Conservation (phyloP, 2,888 invertebrate species). For the Andrena camellia region DNA sequence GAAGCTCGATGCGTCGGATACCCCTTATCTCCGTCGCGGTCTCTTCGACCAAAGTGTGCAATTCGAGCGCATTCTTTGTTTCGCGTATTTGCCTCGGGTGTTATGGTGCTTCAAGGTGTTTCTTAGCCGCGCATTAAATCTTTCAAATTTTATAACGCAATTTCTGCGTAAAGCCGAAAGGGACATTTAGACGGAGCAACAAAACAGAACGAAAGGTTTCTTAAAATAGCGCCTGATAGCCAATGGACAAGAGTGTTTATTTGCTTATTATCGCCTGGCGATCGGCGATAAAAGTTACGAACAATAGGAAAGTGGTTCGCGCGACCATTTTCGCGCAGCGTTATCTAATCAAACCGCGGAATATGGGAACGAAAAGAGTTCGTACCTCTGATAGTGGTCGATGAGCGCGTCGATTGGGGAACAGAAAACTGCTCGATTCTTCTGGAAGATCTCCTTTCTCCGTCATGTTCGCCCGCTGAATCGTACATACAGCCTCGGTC, state of each 20-base stretch:
- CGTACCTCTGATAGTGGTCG: constrained; percentile 37
- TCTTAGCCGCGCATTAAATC: too few relatives aligned
- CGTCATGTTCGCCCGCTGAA: not conserved
- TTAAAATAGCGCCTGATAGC: too few relatives aligned
- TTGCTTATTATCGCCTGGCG: not conserved
- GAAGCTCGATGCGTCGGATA: not conserved
- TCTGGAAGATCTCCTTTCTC: not conserved
- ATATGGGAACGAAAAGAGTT: constrained; percentile 10
- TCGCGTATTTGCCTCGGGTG: not conserved
- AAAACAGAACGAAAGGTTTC: too few relatives aligned
- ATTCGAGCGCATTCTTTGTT: not conserved
- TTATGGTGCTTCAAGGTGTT: too few relatives aligned
- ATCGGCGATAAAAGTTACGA: constrained; percentile 16
- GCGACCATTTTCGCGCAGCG: not conserved
- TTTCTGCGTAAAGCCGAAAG: too few relatives aligned
- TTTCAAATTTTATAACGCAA: too few relatives aligned
- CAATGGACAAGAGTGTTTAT: not conserved
- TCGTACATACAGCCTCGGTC: not conserved
- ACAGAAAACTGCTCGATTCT: constrained; percentile 31
- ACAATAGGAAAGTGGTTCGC: constrained; percentile 6
- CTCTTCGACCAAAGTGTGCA: not conserved
- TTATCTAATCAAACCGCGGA: constrained; percentile 40
- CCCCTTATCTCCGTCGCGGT: not conserved
- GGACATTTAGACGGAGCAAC: too few relatives aligned
- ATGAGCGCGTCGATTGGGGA: constrained; percentile 8